phyloP scores from a whole-genome alignment of 1,140 invertebrate species.

The Lepidurus couesii region DNA sequence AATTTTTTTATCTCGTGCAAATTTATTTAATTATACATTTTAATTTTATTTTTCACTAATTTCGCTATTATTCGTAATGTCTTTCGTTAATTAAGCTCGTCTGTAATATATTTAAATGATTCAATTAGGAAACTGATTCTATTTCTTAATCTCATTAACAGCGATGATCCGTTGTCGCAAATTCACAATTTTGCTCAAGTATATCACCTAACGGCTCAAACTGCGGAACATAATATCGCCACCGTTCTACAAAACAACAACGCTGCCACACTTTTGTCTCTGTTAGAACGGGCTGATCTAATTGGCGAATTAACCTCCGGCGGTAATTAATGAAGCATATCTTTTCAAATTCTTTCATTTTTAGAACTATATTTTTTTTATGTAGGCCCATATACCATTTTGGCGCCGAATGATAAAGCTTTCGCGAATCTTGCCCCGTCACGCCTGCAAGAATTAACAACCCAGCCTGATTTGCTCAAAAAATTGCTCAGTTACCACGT shows the following conservation, averaged over 20 bases:
- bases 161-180: constrained; percentile 22
- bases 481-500: constrained; percentile 44
- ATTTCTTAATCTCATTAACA: neutral
- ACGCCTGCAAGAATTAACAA: constrained; percentile 36
- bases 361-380: constrained; percentile 30
- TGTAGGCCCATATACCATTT: constrained; percentile 42
- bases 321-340: constrained; percentile 15
- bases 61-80: too few relatives aligned
- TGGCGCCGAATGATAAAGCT: constrained; percentile 43
- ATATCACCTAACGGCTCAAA: constrained; percentile 29
- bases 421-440: constrained; percentile 40
- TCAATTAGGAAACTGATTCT: neutral
- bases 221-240: constrained; percentile 28
- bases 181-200: constrained; percentile 33
- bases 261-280: constrained; percentile 29
- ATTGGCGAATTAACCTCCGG: constrained; percentile 24
- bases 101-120: too few relatives aligned
- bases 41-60: too few relatives aligned
- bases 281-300: constrained; percentile 30
- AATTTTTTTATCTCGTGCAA: too few relatives aligned
- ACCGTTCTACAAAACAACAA: constrained; percentile 29
- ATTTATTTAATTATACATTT: too few relatives aligned
- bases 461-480: constrained; percentile 37
- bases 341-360: neutral
- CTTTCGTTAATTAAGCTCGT: too few relatives aligned